Base-by-base conservation (phyloP, 2,888 invertebrate genomes). In the Acanthoscelides obtectus region DNA sequence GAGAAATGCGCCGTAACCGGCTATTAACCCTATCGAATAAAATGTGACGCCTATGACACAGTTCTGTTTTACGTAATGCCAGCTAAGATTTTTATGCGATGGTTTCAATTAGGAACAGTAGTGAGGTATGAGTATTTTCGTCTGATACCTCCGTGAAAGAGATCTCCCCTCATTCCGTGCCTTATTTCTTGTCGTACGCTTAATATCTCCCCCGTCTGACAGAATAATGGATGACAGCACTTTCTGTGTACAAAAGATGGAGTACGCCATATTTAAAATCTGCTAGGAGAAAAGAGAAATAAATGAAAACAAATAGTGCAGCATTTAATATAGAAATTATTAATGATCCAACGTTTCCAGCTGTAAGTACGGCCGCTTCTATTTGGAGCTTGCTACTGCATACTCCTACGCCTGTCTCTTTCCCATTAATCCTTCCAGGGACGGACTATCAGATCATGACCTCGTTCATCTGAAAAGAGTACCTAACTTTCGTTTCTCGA, bases 291-390 rank as follows among this genome's bases (percentile, higher is more conserved):
- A 81, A 83, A 81, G 79, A 79, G 81, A 80, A 82, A 81, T 81
- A 83, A 83, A 84, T 84, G 83, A 82, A 84, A 84, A 84, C 82
- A 83, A 83, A 84, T 84, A 84, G 83, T 82, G 80, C 81, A 81
- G 82, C 83, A 83, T 84, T 83, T 84, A 84, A 84, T 83, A 84
- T 81, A 80, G 17, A 81, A 83, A 80, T 84, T 84, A 84, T 84
- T 83, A 84, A 84, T 84, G 84, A 82, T 81, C 45, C 45, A 4
- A 12, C 45, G 12, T 45, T 45, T 12, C 45, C 5, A 45, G 17
- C 17, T 45, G 45, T 45, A 45, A 45, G 45, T 45, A 45, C 45
- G 45, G 45, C 17, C 45, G 45, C 45, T 45, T 45, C 45, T 45
- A 45, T 12, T 45, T 45, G 12, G 45, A 45, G 12, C 45, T 45